These are phyloP conservation scores for Furcula furcula DNA, from an alignment of 2,888 invertebrate genomes.

Conservation along the genomic window DNA sequence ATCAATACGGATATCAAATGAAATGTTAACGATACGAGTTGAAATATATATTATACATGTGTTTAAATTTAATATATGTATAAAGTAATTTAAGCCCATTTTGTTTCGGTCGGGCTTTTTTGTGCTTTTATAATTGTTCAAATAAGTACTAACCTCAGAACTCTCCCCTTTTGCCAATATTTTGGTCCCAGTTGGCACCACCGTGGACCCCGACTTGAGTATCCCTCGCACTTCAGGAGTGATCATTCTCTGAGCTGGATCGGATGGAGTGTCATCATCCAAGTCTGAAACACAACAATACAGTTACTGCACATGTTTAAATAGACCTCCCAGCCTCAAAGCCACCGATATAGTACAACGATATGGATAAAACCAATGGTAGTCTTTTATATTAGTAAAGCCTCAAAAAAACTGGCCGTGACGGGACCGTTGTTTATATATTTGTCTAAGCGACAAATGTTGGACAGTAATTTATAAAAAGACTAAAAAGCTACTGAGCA, in stretches of 20 bases:
- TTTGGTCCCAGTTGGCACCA: constrained; percentile 64
- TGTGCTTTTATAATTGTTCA: too few species aligned
- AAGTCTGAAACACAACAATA: constrained; percentile 48
- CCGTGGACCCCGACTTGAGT: constrained; percentile 75
- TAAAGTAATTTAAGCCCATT: too few species aligned
- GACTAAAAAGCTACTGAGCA: too few species aligned
- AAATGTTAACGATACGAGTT: too few species aligned
- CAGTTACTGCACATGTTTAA: constrained; percentile 3
- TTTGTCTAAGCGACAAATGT: too few species aligned
- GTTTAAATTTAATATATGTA: too few species aligned
- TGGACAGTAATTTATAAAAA: too few species aligned
- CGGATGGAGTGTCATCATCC: constrained; percentile 68
- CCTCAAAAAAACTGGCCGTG: neutral
- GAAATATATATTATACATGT: too few species aligned
- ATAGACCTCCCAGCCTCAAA: constrained; percentile 5
- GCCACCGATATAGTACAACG: neutral
- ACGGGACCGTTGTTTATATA: neutral
- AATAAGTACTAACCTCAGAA: constrained; percentile 73
- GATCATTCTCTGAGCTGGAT: constrained; percentile 80
- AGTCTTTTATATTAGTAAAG: constrained; percentile 1
- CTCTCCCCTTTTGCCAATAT: constrained; percentile 73
- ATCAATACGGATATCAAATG: too few species aligned
- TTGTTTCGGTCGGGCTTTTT: too few species aligned
- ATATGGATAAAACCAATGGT: neutral
- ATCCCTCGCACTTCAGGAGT: constrained; percentile 80